Base-by-base conservation (phyloP, 1,140 invertebrate species). In the Magallana gigas region DNA sequence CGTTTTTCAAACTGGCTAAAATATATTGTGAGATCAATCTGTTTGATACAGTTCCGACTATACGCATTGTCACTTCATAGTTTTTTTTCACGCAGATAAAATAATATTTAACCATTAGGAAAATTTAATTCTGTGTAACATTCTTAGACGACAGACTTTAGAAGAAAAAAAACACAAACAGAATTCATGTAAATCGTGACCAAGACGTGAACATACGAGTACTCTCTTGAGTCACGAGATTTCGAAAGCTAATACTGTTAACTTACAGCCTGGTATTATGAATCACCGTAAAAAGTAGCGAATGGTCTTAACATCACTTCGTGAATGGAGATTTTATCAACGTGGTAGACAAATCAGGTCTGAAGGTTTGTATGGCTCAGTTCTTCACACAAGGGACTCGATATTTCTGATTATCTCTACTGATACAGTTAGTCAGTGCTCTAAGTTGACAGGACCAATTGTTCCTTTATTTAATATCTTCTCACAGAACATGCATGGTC, bases 281-380 rank as follows among this genome's bases (percentile, higher is more conserved):
- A 76, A 29, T 76, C 68, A 76, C 68, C 8, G 36, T 48, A 23
- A 8, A 23, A 29, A 29, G 68, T 76, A 29, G 68, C 18, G 36
- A 76, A 76, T 76, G 23, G 9, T 76, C 68, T 76, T 76, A 76
- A 76, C 68, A 76, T 76, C 68, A 76, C 68, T 76, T 23, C 36
- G 68, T 76, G 68, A 76, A 76, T 76, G 68, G 68, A 76, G 68
- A 76, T 76, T 12, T 76, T 76, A 76, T 76, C 68, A 36, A 29
- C 23, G 29, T 29, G 8, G 36, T 11, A 76, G 23, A 76, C 68
- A 29, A 29, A 9, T 76, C 68, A 76, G 36, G 23, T 64, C 60
- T 76, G 68, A 76, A 76, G 68, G 29, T 29, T 76, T 12, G 29
- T 29, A 29, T 36, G 68, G 68, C 68, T 12, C 68, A 76, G 36